A percentile compares a stretch with the other conserved stretches of the same genome.
These are phyloP conservation scores for Lepetodrilus schrolli DNA, from an alignment of 2,888 invertebrate species.

Conservation along the genomic window DNA sequence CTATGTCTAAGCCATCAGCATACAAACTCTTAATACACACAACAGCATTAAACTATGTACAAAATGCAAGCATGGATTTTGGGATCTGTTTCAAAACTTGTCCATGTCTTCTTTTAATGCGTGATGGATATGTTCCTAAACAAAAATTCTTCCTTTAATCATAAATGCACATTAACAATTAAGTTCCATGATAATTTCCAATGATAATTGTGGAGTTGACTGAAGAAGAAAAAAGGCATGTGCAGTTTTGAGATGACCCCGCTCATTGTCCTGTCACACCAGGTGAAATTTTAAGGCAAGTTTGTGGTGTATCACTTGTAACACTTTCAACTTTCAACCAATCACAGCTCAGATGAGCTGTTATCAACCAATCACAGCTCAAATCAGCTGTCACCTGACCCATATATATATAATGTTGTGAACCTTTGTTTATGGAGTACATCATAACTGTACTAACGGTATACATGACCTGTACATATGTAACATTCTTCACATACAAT, in stretches of 20 bases:
- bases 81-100: not conserved
- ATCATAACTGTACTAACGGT: no score
- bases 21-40: not conserved
- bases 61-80: not conserved
- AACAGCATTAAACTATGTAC: not conserved
- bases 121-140: not conserved
- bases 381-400: slow-evolving; percentile 15
- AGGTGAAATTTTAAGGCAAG: slow-evolving; percentile 16
- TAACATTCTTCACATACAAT: no score
- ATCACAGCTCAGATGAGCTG: slow-evolving; percentile 10
- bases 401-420: no score
- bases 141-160: not conserved
- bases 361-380: slow-evolving; percentile 15
- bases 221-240: not conserved
- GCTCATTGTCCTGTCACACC: not conserved
- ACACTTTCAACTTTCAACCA: slow-evolving; percentile 23
- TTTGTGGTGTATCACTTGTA: slow-evolving; percentile 27
- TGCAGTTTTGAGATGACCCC: not conserved
- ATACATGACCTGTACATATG: not conserved
- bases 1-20: not conserved
- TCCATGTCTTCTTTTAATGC: not conserved
- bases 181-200: no score
- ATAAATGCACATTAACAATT: not conserved
- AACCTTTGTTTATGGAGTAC: no score
- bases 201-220: no score